A percentile compares a stretch with the other conserved stretches of the same genome.
Evolutionary conservation across 2,888 invertebrate genomes (phyloP).

Genomic region (Azorinus chamasolen): DNA sequence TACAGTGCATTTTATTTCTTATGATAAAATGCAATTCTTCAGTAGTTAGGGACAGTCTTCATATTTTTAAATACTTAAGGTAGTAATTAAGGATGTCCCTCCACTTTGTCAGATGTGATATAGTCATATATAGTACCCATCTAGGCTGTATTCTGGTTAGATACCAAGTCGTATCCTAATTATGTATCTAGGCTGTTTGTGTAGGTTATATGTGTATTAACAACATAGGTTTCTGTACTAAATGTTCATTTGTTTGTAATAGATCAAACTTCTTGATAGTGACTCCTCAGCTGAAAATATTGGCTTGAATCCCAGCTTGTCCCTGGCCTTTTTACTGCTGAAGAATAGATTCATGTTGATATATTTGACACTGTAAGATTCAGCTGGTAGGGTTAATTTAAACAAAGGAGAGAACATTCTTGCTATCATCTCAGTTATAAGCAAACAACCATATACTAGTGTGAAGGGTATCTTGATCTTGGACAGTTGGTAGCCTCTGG

Average conservation of each 20-base stretch:
- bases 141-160: too few relatives aligned
- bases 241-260: slow-evolving; percentile 73
- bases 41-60: too few relatives aligned
- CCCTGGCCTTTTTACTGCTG: slow-evolving; percentile 88
- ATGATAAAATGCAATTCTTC: too few relatives aligned
- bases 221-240: too few relatives aligned
- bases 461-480: slow-evolving; percentile 80
- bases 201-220: too few relatives aligned
- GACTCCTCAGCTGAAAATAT: slow-evolving; percentile 87
- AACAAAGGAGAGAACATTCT: slow-evolving; percentile 78
- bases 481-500: slow-evolving; percentile 79
- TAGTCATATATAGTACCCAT: too few relatives aligned
- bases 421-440: slow-evolving; percentile 72
- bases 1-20: too few relatives aligned
- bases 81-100: too few relatives aligned
- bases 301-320: slow-evolving; percentile 87
- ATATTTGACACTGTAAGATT: slow-evolving; percentile 82
- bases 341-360: slow-evolving; percentile 88
- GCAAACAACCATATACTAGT: slow-evolving; percentile 78
- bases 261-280: slow-evolving; percentile 72
- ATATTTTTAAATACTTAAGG: too few relatives aligned
- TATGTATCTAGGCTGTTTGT: too few relatives aligned
- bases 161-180: too few relatives aligned
- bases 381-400: slow-evolving; percentile 73
- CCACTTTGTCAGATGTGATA: too few relatives aligned